phyloP scores from a whole-genome alignment of 2,888 invertebrate species.

The Trichacis sp. region DNA sequence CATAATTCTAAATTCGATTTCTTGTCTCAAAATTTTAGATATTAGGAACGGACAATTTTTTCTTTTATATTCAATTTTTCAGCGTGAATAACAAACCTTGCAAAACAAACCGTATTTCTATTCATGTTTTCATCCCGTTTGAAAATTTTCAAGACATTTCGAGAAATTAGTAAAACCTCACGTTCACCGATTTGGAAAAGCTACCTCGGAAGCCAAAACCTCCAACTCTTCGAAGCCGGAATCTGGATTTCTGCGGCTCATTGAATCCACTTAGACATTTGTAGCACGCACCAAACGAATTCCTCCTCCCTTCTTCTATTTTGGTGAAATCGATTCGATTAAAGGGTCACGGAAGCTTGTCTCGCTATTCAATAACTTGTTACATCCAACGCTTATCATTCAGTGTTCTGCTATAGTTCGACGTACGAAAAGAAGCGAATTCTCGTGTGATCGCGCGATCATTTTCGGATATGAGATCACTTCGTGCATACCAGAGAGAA shows the following conservation, averaged over 20 bases:
- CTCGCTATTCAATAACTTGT: background rate
- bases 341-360: background rate
- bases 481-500: background rate
- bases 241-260: constrained; percentile 47
- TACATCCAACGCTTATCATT: background rate
- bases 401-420: constrained; percentile 72
- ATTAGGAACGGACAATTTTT: too few relatives aligned
- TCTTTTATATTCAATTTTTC: too few relatives aligned
- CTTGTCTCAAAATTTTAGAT: too few relatives aligned
- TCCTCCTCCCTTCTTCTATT: constrained; percentile 3
- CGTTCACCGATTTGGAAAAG: constrained; percentile 64
- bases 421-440: constrained; percentile 83
- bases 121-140: background rate
- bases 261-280: constrained; percentile 41
- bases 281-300: constrained; percentile 40
- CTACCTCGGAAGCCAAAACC: constrained; percentile 58
- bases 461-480: background rate
- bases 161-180: constrained; percentile 49
- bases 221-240: constrained; percentile 37
- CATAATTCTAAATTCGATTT: too few relatives aligned
- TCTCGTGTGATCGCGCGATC: constrained; percentile 61
- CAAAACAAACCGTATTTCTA: constrained; percentile 38
- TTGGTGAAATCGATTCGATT: background rate
- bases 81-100: too few relatives aligned
- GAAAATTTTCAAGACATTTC: constrained; percentile 2